Evolutionary conservation across 2,113 vertebrate species (phyloP).

Genomic region (Malurus melanocephalus): DNA sequence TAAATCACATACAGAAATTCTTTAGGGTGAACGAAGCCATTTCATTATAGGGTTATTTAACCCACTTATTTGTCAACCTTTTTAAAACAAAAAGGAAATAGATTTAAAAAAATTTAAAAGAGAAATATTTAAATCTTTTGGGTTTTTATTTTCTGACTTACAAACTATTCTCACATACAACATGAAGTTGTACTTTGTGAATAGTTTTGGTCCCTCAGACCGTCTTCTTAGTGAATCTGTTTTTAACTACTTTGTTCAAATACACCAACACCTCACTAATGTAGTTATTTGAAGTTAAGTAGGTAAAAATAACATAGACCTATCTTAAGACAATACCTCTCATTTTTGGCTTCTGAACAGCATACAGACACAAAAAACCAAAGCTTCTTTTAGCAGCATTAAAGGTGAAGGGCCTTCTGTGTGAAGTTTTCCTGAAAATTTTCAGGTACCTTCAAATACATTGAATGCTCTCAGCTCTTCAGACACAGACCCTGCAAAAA

Average conservation of each 20-base stretch:
- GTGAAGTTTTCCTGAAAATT: neutral
- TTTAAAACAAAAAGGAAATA: slow-evolving; percentile 54
- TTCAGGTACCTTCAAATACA: neutral
- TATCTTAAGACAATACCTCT: neutral
- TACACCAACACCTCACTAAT: neutral
- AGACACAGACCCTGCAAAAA: neutral
- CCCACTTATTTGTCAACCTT: slow-evolving; percentile 4
- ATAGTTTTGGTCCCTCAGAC: slow-evolving; percentile 32
- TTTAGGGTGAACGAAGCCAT: neutral
- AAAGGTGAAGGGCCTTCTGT: neutral
- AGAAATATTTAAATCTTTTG: neutral
- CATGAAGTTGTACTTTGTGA: neutral
- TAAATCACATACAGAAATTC: neutral
- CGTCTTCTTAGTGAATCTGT: neutral
- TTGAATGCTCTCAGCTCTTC: neutral
- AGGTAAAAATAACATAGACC: neutral
- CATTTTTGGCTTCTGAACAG: slow-evolving; percentile 25
- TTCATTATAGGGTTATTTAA: slow-evolving; percentile 23
- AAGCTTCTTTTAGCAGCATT: slow-evolving; percentile 40
- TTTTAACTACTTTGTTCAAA: slow-evolving; percentile 10
- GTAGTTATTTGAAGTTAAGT: neutral
- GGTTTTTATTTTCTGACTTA: neutral
- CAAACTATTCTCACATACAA: slow-evolving; percentile 5
- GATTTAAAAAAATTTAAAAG: neutral
- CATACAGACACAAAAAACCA: neutral